phyloP scores from a whole-genome alignment of 2,797 vertebrate species.

The Mormyrops boulengeri region DNA sequence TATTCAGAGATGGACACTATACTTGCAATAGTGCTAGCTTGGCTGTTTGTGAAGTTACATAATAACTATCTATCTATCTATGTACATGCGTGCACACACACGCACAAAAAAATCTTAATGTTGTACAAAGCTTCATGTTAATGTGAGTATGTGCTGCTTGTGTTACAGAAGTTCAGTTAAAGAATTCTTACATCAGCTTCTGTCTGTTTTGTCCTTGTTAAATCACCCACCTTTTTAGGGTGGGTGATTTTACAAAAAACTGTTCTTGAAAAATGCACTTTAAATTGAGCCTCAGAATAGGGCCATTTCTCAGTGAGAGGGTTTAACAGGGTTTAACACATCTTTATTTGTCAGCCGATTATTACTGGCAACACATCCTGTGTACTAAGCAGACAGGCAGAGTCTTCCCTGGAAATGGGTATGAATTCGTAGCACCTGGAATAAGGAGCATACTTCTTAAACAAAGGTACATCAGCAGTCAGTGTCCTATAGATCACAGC shows the following conservation, averaged over 20 bases:
- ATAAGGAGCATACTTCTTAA: neutral
- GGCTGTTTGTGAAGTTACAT: neutral
- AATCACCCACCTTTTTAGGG: neutral
- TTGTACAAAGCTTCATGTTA: neutral
- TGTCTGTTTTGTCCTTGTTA: neutral
- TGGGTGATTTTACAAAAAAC: neutral
- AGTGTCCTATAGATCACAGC: neutral
- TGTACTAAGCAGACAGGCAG: neutral
- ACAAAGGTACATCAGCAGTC: neutral
- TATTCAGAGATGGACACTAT: neutral
- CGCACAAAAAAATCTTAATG: neutral
- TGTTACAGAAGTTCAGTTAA: conserved; percentile 3
- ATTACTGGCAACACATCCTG: neutral
- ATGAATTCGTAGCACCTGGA: neutral
- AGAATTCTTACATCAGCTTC: neutral
- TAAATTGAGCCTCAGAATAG: neutral
- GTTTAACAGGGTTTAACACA: neutral
- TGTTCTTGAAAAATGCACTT: neutral
- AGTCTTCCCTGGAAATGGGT: neutral
- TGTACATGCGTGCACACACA: neutral
- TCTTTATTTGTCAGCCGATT: neutral
- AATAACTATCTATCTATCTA: neutral
- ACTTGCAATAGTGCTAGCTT: neutral
- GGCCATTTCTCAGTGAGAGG: neutral
- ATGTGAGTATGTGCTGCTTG: neutral